Evolutionary conservation across 2,113 vertebrate genomes (phyloP), one percentile per base, ranked within the genome.

Genomic region (Melanerpes formicivorus): DNA sequence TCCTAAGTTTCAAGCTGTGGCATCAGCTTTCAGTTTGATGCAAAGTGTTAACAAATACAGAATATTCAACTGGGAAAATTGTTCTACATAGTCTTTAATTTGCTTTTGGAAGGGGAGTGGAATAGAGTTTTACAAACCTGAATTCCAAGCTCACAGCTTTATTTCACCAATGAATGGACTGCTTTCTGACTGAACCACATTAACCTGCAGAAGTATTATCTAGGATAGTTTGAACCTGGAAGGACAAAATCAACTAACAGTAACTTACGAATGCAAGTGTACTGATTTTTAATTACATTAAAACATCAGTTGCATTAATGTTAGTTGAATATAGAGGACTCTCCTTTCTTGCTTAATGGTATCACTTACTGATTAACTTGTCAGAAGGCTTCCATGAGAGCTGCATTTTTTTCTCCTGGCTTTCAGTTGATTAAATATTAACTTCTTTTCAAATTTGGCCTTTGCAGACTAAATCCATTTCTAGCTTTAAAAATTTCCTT

Each of bases 391-490:
- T 84, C 44, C 26, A 13, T 64, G 55, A 84, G 37, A 72, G 15
- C 30, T 72, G 14, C 7, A 40, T 48, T 90, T 87, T 19, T 65
- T 90, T 87, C 60, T 30, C 16, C 29, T 79, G 22, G 71, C 52
- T 76, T 88, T 93, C 25, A 34, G 22, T 14, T 81, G 26, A 74
- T 88, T 96, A 90, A 92, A 88, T 54, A 27, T 78, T 90, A 92
- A 84, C 77, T 80, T 80, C 55, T 64, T 85, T 56, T 93, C 44
- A 92, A 74, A 75, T 92, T 80, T 72, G 70, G 17, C 14, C 22
- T 75, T 64, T 74, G 22, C 69, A 46, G 34, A 80, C 7, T 66
- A 94, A 90, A 44, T 72, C 48, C 22, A 48, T 30, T 56, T 77
- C 30, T 67, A 40, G 15, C 87, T 88, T 77, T 44, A 58, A 84